Base-by-base conservation (phyloP, 2,113 vertebrate species). In the Pimephales promelas region DNA sequence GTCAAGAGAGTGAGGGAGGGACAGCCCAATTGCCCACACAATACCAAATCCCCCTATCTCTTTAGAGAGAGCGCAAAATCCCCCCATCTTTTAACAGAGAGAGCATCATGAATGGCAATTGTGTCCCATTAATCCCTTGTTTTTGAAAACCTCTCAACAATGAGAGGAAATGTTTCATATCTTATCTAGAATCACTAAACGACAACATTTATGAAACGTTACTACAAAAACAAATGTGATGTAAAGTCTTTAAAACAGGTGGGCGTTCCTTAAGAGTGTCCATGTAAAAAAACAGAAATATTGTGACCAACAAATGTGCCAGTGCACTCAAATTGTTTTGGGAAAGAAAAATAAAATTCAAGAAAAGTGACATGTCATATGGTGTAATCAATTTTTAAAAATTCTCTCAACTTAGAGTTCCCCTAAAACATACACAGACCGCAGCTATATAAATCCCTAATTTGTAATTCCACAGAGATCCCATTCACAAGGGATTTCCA, bases 1-100 rank as follows among this genome's bases (percentile, higher is more conserved):
- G 91, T 92, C 88, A 87, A 89, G 87, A 64, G 64, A 88, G 87
- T 61, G 66, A 79, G 81, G 75, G 68, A 88, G 88, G 86, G 18
- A 83, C 86, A 86, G 62, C 83, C 62, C 84, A 87, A 85, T 85
- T 75, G 83, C 76, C 70, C 83, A 83, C 89, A 91, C 28, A 88
- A 88, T 86, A 54, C 85, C 52, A 86, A 84, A 82, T 85, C 85
- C 87, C 66, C 85, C 86, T 72, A 49, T 83, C 74, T 83, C 85
- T 87, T 79, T 72, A 77, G 18, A 75, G 64, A 83, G 83, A 85
- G 74, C 18, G 71, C 8, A 70, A 40, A 76, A 76, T 76, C 85
- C 49, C 85, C 76, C 86, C 86, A 61, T 81, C 73, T 81, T 84
- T 87, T 76, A 79, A 76, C 9, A 74, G 61, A 82, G 83, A 85